phyloP scores from a whole-genome alignment of 2,113 vertebrate species.

The Desmodus rotundus region DNA sequence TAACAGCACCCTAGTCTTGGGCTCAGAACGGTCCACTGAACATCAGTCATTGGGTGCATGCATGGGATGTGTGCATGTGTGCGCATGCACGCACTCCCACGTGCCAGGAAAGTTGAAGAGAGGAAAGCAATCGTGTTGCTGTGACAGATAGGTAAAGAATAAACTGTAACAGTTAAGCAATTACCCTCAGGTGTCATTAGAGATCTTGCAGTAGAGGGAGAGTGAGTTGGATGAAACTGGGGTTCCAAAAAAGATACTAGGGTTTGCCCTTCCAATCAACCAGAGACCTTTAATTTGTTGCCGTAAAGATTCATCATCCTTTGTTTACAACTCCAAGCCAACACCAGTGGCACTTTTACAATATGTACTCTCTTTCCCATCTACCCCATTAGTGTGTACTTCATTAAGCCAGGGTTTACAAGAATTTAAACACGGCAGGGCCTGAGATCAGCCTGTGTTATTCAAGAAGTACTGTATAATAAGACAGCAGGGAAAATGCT shows the following conservation, averaged over 20 bases:
- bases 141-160: not conserved
- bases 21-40: not conserved
- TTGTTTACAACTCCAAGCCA: not conserved
- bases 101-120: not conserved
- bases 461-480: not conserved
- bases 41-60: not conserved
- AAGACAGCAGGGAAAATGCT: not conserved
- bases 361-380: fast-evolving
- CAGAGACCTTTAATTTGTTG: not conserved
- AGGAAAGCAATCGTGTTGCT: not conserved
- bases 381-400: not conserved
- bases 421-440: not conserved
- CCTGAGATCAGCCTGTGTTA: not conserved
- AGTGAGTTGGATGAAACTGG: not conserved
- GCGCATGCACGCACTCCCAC: too few relatives aligned
- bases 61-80: not conserved
- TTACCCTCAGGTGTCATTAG: not conserved
- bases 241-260: not conserved
- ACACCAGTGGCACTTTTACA: not conserved
- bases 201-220: not conserved
- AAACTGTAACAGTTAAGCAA: not conserved
- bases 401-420: not conserved
- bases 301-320: not conserved
- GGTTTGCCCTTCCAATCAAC: not conserved
- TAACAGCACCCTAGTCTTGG: not conserved